A percentile compares a stretch with the other conserved stretches of the same genome.
Evolutionary conservation across 92 coral and sea anemone species (phyloP).

Genomic region (Hydrozoanthus gracilis): DNA sequence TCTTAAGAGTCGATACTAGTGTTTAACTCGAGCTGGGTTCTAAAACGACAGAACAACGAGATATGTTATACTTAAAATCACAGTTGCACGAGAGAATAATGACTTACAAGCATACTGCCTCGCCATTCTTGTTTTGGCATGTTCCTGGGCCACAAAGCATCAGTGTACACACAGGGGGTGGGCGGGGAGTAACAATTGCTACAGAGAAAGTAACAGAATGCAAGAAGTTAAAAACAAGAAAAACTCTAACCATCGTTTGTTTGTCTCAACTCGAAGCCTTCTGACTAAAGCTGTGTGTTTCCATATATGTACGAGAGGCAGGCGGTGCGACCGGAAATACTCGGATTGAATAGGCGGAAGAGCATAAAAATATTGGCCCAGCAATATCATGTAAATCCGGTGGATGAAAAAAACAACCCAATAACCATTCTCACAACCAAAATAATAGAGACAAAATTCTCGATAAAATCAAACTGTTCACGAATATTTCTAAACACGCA

Average conservation of each 20-base stretch:
- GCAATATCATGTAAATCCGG: neutral
- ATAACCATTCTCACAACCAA: neutral
- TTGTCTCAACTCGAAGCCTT: too few species aligned
- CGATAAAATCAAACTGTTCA: neutral
- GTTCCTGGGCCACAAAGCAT: conserved; percentile 84
- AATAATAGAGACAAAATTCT: neutral
- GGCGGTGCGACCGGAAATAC: neutral
- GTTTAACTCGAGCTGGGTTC: neutral
- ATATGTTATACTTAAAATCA: neutral
- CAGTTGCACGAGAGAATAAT: neutral
- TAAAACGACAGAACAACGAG: neutral
- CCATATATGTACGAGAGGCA: neutral
- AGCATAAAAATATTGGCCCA: neutral
- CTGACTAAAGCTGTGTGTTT: neutral
- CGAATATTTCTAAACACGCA: neutral
- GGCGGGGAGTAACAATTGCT: conserved; percentile 61
- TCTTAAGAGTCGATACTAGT: too few species aligned
- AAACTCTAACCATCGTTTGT: neutral
- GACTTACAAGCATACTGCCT: conserved; percentile 87
- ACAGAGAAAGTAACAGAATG: neutral
- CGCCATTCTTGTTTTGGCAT: conserved; percentile 67
- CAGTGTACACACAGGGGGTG: conserved; percentile 87
- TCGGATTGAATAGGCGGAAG: neutral
- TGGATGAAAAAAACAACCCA: too few species aligned
- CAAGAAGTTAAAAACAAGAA: neutral